Conservation (phyloP, 2,113 vertebrate species). For the Sylvietta virens region DNA sequence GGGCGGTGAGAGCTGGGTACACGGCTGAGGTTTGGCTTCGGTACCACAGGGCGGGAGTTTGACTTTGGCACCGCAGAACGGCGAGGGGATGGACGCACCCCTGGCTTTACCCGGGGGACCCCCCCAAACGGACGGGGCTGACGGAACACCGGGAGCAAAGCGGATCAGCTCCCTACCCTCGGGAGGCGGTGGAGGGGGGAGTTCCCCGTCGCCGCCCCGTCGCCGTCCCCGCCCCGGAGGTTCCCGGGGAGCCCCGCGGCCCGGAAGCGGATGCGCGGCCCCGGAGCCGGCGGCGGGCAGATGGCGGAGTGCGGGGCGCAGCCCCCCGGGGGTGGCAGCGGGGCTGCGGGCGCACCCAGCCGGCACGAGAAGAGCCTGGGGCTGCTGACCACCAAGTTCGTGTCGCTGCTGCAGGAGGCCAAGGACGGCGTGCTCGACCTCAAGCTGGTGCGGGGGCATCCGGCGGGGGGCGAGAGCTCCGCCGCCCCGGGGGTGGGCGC, state of each 20-base stretch:
- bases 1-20: neutral
- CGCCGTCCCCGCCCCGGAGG: neutral
- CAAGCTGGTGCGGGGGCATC: conserved; percentile 80
- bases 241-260: conserved; percentile 35
- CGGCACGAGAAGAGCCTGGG: conserved; percentile 96
- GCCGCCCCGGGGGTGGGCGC: neutral
- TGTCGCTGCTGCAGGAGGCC: conserved; percentile 93
- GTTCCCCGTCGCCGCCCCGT: neutral
- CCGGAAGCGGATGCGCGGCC: conserved; percentile 74
- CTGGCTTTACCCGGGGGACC: neutral
- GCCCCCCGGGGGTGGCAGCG: conserved; percentile 75
- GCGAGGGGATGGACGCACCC: neutral
- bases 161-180: rapidly evolving
- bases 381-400: conserved; percentile 95
- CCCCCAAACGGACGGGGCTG: neutral
- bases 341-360: conserved; percentile 83
- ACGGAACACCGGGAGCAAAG: rapidly evolving
- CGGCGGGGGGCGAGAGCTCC: neutral
- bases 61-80: neutral
- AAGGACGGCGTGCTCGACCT: conserved; percentile 97
- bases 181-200: neutral
- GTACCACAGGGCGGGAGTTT: neutral
- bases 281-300: conserved; percentile 69
- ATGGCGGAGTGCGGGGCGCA: conserved; percentile 84
- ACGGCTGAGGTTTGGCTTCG: neutral